phyloP scores from a whole-genome alignment of 2,113 vertebrate genomes.

The Apodemus speciosus region DNA sequence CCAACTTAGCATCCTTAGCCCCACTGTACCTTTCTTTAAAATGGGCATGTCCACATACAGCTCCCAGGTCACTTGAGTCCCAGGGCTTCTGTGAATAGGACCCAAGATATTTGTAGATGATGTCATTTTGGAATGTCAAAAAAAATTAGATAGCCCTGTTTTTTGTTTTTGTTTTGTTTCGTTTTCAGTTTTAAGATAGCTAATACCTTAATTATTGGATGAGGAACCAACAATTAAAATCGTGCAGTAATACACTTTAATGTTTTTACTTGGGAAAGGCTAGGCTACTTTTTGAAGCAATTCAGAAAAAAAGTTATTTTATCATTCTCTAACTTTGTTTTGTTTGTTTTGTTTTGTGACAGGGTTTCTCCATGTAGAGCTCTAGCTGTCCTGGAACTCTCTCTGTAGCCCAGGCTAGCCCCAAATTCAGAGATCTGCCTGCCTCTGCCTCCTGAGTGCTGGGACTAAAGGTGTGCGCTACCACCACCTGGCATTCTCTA shows the following conservation, averaged over 20 bases:
- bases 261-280: slow-evolving; percentile 9
- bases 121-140: not conserved
- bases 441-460: no score
- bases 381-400: no score
- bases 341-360: no score
- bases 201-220: slow-evolving; percentile 32
- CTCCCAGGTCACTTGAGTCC: not conserved
- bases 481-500: not conserved
- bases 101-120: not conserved
- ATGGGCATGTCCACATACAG: not conserved
- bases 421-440: no score
- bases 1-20: not conserved
- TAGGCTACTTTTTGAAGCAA: slow-evolving; percentile 17
- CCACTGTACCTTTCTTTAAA: slow-evolving; percentile 32
- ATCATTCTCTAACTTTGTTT: not conserved
- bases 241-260: slow-evolving; percentile 38
- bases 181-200: not conserved
- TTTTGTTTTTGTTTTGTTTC: not conserved
- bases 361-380: no score
- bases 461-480: no score
- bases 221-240: slow-evolving; percentile 62
- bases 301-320: not conserved
- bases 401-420: no score
- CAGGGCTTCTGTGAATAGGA: not conserved
- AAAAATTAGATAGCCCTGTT: not conserved